Evolutionary conservation across 2,797 vertebrate species (phyloP), one percentile per base, ranked within the genome.

Genomic region (Haliaeetus albicilla): DNA sequence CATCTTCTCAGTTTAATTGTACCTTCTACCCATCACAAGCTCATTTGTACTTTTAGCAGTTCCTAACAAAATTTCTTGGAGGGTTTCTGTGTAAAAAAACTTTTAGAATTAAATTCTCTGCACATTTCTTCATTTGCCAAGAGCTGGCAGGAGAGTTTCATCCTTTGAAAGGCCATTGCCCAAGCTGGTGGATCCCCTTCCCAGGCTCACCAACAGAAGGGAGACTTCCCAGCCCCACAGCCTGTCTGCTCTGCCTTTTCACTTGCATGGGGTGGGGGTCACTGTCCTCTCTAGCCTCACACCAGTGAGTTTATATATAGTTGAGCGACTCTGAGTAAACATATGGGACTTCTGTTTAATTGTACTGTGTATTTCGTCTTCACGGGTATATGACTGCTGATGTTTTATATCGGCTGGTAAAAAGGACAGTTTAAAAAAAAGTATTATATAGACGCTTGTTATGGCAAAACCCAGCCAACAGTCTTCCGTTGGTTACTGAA

Each of bases 201-300:
- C 25, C n/a, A 35, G 15, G 24, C 37, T 80, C 35, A n/a, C 24
- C 1, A 3, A 64, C 20, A 67, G 46, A 31, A 49, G 33, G 20
- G 13, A 22, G 48, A 3, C 44, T 53, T 78, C 23, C 35, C 33
- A 33, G 39, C 30, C 31, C 3, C 7, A 27, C 30, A 25, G 41
- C 23, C 20, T 3, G 1, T 15, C 28, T 25, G 33, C 43, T 78
- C 46, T 81, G 59, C 20, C 51, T 48, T 59, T 82, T 63, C 13
- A 15, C 14, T 23, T 0, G 0, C n/a, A 13, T 0, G 2, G 5
- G 15, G 31, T 3, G 1, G 18, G 51, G 73, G 31, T 35, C 56
- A 37, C 13, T 59, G 28, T 13, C 60, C 28, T 18, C 39, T 84
- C 18, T 17, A 49, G 41, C 61, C 91, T 39, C 0, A 1, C 44